Evolutionary conservation across 2,113 vertebrate genomes (phyloP).

Genomic region (Mungos mungo): DNA sequence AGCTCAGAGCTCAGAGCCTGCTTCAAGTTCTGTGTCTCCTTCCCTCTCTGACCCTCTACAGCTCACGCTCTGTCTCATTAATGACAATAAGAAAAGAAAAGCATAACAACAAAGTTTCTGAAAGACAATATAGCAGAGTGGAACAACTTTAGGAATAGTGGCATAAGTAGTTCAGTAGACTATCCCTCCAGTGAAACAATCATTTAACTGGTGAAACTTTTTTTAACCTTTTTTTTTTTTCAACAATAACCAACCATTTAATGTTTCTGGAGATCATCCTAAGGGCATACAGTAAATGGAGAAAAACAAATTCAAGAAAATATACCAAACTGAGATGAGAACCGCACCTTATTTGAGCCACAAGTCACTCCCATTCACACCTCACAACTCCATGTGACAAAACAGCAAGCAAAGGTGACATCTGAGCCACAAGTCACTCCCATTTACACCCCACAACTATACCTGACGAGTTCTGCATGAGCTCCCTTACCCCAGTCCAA

Average conservation of each 20-base stretch:
- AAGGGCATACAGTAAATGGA: neutral
- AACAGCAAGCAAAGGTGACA: neutral
- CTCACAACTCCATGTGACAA: neutral
- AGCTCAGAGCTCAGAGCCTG: too few relatives aligned
- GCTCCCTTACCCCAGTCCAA: neutral
- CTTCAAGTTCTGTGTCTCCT: too few relatives aligned
- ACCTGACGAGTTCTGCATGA: neutral
- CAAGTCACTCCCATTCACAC: neutral
- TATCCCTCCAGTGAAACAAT: neutral
- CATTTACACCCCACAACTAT: neutral
- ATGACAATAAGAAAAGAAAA: neutral
- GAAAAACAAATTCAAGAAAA: conserved; percentile 27
- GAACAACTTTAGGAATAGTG: neutral
- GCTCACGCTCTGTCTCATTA: too few relatives aligned
- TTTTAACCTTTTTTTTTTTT: neutral
- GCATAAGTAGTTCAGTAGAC: neutral
- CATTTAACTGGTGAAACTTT: neutral
- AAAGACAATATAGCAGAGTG: neutral
- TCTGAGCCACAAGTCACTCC: neutral
- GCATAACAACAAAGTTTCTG: neutral
- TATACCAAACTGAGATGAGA: neutral
- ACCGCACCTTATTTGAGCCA: neutral
- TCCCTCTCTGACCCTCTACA: too few relatives aligned
- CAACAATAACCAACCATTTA: neutral
- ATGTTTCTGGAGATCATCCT: neutral